These are phyloP conservation scores for Carettochelys insculpta DNA, from an alignment of 2,113 vertebrate genomes.

Conservation along the genomic window DNA sequence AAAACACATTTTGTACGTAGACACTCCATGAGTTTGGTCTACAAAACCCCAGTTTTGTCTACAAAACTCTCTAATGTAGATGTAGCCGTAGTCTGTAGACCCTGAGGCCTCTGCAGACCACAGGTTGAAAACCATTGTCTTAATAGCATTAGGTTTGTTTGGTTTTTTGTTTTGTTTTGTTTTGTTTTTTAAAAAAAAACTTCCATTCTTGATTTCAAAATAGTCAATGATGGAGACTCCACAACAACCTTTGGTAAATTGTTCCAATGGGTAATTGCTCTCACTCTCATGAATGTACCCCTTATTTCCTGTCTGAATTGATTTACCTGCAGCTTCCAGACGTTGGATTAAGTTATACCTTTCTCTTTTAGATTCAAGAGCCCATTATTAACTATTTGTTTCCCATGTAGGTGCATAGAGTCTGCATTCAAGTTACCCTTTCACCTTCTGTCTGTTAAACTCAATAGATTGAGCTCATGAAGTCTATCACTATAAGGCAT, in stretches of 20 bases:
- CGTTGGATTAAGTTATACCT: neutral
- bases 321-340: neutral
- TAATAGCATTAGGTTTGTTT: neutral
- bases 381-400: neutral
- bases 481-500: neutral
- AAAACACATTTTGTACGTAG: no score
- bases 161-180: no score
- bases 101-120: no score
- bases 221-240: neutral
- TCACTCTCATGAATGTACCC: neutral
- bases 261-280: neutral
- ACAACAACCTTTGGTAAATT: neutral
- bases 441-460: neutral
- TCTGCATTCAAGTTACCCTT: neutral
- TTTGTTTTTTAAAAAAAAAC: no score
- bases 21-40: no score
- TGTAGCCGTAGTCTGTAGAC: no score
- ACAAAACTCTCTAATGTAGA: no score
- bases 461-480: neutral
- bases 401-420: neutral
- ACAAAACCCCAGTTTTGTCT: no score
- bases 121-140: no score
- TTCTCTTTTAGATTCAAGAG: neutral
- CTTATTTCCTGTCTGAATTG: neutral
- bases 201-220: neutral